phyloP scores from a whole-genome alignment of 1,140 invertebrate species.

The Thrips palmi region DNA sequence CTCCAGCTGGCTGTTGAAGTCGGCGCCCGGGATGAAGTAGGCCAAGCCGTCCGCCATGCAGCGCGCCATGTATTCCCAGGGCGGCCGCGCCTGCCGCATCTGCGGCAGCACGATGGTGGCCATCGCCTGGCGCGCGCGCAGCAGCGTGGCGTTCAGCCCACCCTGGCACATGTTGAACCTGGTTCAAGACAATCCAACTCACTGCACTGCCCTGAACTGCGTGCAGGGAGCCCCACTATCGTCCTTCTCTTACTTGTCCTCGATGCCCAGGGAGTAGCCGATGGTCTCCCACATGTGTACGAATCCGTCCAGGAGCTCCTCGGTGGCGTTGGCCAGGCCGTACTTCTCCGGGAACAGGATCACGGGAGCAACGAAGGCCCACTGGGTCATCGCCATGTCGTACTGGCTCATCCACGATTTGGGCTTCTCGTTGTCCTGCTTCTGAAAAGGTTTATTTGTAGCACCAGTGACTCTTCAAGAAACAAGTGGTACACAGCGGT shows the following conservation, averaged over 20 bases:
- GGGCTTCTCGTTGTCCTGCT: too few relatives aligned
- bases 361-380: conserved; percentile 65
- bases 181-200: conserved; percentile 27
- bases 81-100: conserved; percentile 19
- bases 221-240: neutral
- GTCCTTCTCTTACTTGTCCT: conserved; percentile 48
- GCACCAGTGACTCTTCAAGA: too few relatives aligned
- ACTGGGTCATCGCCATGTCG: conserved; percentile 66
- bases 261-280: conserved; percentile 57
- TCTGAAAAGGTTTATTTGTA: too few relatives aligned
- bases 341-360: conserved; percentile 43
- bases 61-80: conserved; percentile 27
- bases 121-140: conserved; percentile 23
- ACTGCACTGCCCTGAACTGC: conserved; percentile 22
- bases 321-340: conserved; percentile 31
- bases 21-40: conserved; percentile 19
- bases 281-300: conserved; percentile 67
- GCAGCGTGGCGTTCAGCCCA: conserved; percentile 22
- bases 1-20: too few relatives aligned
- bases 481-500: too few relatives aligned
- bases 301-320: conserved; percentile 46
- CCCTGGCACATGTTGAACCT: conserved; percentile 37
- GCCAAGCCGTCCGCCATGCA: conserved; percentile 21
- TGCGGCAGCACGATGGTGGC: conserved; percentile 23
- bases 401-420: too few relatives aligned